Base-by-base conservation (phyloP, 2,888 invertebrate species). In the Microchrysa polita region DNA sequence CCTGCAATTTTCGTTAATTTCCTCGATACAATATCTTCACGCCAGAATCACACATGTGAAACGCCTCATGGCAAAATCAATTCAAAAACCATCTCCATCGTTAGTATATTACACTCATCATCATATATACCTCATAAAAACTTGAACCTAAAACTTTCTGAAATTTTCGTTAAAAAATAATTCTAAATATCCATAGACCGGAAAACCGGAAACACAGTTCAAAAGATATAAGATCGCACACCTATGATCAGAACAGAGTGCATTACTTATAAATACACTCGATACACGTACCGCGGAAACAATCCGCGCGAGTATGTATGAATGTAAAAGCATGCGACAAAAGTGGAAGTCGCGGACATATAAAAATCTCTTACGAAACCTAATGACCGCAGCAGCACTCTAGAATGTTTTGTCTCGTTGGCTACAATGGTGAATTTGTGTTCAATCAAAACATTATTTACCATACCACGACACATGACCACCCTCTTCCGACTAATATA, bases 151-250 rank as follows among this genome's bases (percentile, higher is more conserved):
- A n/a, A n/a, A n/a, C n/a, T 69, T 53, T 69, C 57, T 59, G 22
- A 27, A 65, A 65, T 65, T 65, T 65, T 67, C 69, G 69, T 55
- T 34, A 69, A 48, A 44, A n/a, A n/a, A n/a, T n/a, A n/a, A 65
- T 48, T 12, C 44, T 20, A 40, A 34, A 34, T 7, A 34, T 5
- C 9, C 23, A 27, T 14, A 10, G 18, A 34, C 52, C 67, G 53
- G 55, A 69, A 69, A 69, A 69, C 69, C 69, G 69, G 69, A 69
- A 69, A 40, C 55, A 69, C 69, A 69, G 69, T 69, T 69, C 69
- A 69, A 69, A 69, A 69, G 57, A 69, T 69, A 69, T 69, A 69
- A 69, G 69, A 69, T 69, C 69, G n/a, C n/a, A 40, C 69, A 69
- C 69, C 69, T 69, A 55, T 69, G 69, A 69, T 55, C 69, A 67